Evolutionary conservation across 2,113 vertebrate genomes (phyloP), one percentile per base, ranked within the genome.

Genomic region (Thinocorus orbignyianus): DNA sequence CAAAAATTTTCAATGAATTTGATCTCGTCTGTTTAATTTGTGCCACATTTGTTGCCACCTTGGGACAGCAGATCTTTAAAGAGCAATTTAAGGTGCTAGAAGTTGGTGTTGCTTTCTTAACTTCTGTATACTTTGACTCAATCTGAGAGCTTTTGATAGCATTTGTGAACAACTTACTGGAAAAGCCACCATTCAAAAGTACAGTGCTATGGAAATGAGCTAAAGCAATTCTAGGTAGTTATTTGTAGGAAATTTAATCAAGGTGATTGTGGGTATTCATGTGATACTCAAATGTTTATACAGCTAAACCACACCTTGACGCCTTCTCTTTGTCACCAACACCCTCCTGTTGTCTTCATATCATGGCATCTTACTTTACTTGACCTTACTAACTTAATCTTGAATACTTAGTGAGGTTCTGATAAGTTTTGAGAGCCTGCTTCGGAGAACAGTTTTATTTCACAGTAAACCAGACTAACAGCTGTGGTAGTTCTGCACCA

Each of bases 401-500:
- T 58, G 64, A 58, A 3, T 17, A 10, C 44, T 86, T 66, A 37
- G 2, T 20, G 26, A 25, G 37, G 15, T 72, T 37, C 57, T 92
- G 81, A 8, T 68, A 79, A 68, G 37, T 76, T 52, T 62, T 42
- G 71, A 42, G 49, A 62, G 14, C 42, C 37, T 64, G 20, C 35
- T 60, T 46, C 30, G 25, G 74, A 64, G 65, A 72, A 9, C 33
- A 0, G 0, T 49, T 93, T 61, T 41, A 44, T 82, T 39, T n/a
- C 78, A 69, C 0, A 0, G 58, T 2, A 22, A 42, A 37, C 28
- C 23, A 48, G 60, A 11, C 58, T 68, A 39, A 35, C 15, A 9
- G 11, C 60, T 1, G 0, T 39, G 31, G 16, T 39, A 6, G 30
- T 24, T 74, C n/a, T 42, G 22, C 9, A 17, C 17, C 0, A 0